Base-by-base conservation (phyloP, 1,140 invertebrate genomes). In the Pseudomyrmex sp. region DNA sequence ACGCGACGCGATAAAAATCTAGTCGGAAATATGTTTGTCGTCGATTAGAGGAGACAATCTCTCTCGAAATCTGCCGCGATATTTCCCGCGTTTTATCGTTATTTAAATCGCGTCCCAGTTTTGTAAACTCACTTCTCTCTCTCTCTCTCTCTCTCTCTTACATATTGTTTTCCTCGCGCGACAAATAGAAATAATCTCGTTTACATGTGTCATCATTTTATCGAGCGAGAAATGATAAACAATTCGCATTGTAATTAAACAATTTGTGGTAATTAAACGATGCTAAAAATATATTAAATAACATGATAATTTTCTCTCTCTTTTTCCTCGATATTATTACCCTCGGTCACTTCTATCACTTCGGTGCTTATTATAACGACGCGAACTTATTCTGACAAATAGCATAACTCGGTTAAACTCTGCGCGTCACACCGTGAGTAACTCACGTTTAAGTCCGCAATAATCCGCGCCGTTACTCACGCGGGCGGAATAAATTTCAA, bases 21-120 rank as follows among this genome's bases (percentile, higher is more conserved):
- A 8, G 44, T 59, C 56, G 65, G 35, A 80, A 70, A 80, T 72
- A 48, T n/a, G 10, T 23, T 70, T 72, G 66, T 80, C 54, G 54
- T 44, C 76, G 65, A 79, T 79, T 79, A 66, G 15, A 26, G 8
- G 65, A 15, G 58, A 48, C 65, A 72, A 70, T 72, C 56, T 44
- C 56, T 72, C 46, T 44, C 56, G 12, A 9, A 48, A 46, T 12
- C 61, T 18, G 61, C 62, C 46, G 59, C 65, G 54, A 48, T 61
- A 72, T 70, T 44, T 72, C 58, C n/a, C 76, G 5, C 35, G 54
- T 61, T 59, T n/a, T 12, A 50, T 72, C 66, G 44, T 80, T 80
- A 80, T 79, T 79, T 79, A 79, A 79, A 79, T 80, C 76, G 66
- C 44, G 66, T 12, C 46, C 44, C 44, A 13, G n/a, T 61, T 80